These are phyloP conservation scores for Aphelocoma californica DNA, from an alignment of 2,797 vertebrate species.

Conservation along the genomic window DNA sequence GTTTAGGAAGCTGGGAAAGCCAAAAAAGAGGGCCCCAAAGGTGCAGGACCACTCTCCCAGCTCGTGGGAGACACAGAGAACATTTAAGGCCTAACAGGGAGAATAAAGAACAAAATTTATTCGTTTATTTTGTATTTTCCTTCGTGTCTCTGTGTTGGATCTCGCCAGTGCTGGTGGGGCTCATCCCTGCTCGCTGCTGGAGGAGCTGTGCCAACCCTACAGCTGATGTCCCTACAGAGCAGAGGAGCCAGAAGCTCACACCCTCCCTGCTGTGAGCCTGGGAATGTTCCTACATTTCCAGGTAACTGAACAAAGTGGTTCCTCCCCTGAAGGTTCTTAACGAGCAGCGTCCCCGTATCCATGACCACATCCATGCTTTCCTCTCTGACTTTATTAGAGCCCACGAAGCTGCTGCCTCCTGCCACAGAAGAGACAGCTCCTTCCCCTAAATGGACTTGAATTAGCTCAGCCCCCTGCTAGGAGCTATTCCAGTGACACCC, in stretches of 20 bases:
- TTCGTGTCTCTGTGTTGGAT: background rate
- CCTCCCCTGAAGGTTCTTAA: background rate
- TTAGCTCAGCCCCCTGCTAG: background rate
- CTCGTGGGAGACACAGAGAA: too few species aligned
- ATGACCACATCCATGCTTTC: rapidly evolving
- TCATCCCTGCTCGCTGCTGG: background rate
- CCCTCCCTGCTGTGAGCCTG: background rate
- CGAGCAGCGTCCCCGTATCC: rapidly evolving
- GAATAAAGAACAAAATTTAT: background rate
- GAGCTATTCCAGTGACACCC: background rate
- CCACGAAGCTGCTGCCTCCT: background rate
- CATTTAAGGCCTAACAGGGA: background rate
- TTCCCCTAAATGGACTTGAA: background rate
- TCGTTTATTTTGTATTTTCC: background rate
- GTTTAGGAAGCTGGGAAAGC: background rate
- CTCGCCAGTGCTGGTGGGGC: rapidly evolving
- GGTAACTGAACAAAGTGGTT: background rate
- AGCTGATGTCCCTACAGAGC: background rate
- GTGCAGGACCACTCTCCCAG: background rate
- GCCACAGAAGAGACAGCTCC: background rate
- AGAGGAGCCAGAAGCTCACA: background rate
- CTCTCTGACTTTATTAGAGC: background rate
- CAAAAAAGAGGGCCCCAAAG: background rate
- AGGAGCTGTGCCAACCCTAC: background rate
- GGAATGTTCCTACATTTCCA: background rate